phyloP scores from a whole-genome alignment of 2,797 vertebrate genomes.

The Hoplostethus mediterraneus region DNA sequence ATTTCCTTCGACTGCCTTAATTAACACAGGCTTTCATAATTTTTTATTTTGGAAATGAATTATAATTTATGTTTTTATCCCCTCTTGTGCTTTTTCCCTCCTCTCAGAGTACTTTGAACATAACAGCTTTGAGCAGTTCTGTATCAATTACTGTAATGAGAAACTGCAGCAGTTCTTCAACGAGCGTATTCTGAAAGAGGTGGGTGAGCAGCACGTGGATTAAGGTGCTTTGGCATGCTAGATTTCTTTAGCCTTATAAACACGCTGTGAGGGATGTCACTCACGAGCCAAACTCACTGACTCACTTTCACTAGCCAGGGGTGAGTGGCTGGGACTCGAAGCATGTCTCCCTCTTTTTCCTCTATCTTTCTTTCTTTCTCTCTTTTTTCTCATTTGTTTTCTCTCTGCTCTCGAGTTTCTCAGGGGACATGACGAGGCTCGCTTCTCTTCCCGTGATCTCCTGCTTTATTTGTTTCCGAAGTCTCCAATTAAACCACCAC shows the following conservation, averaged over 20 bases:
- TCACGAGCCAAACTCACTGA: conserved; percentile 36
- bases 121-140: conserved; percentile 99
- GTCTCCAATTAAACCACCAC: conserved; percentile 60
- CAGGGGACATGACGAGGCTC: conserved; percentile 57
- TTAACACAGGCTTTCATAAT: conserved; percentile 46
- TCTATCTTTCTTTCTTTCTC: conserved; percentile 1
- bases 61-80: conserved; percentile 45
- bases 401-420: conserved; percentile 64
- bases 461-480: conserved; percentile 65
- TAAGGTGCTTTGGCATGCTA: conserved; percentile 33
- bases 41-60: conserved; percentile 55
- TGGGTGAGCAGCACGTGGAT: conserved; percentile 64
- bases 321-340: conserved; percentile 26
- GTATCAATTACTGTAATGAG: conserved; percentile 99
- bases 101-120: conserved; percentile 97
- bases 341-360: conserved; percentile 22
- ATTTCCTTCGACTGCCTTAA: conserved; percentile 45
- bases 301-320: conserved; percentile 26
- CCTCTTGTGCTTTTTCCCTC: conserved; percentile 36
- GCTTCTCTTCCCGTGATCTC: conserved; percentile 69
- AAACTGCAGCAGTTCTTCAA: conserved; percentile 99
- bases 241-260: conserved; percentile 46
- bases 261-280: conserved; percentile 33
- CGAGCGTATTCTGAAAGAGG: conserved; percentile 99
- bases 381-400: conserved; percentile 30